phyloP scores from a whole-genome alignment of 2,797 vertebrate genomes.

The Pseudochirops cupreus region DNA sequence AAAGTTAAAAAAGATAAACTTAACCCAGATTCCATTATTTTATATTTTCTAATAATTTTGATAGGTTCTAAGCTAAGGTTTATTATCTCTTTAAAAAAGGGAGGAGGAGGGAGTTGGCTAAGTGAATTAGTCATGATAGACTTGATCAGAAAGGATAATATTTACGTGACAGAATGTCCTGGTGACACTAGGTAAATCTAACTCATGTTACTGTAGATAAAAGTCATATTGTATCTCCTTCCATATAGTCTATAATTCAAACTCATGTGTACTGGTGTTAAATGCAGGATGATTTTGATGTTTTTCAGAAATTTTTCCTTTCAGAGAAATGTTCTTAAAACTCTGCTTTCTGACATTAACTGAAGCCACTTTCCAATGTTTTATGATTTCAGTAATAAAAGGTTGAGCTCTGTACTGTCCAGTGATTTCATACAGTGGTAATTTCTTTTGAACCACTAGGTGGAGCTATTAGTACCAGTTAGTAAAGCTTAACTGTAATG shows the following conservation, averaged over 20 bases:
- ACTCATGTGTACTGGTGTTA: conserved; percentile 15
- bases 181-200: conserved; percentile 3
- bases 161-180: conserved; percentile 20
- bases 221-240: conserved; percentile 43
- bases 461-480: conserved; percentile 66
- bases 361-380: conserved; percentile 26
- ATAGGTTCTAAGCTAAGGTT: conserved; percentile 28
- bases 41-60: conserved; percentile 47
- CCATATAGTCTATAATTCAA: conserved; percentile 43
- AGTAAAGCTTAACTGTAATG: conserved; percentile 40
- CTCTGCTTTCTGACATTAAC: conserved; percentile 16
- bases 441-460: conserved; percentile 73
- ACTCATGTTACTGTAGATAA: conserved; percentile 30
- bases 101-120: neutral
- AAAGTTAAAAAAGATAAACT: conserved; percentile 46
- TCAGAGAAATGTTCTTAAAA: conserved; percentile 15
- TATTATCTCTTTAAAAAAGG: conserved; percentile 6
- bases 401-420: conserved; percentile 1
- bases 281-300: conserved; percentile 13
- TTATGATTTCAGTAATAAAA: conserved; percentile 49
- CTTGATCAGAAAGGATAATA: neutral
- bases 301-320: conserved; percentile 37
- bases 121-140: conserved; percentile 31
- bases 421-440: neutral
- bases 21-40: conserved; percentile 46